Evolutionary conservation across 2,888 invertebrate genomes (phyloP).

Genomic region (Sialis fuliginosa): DNA sequence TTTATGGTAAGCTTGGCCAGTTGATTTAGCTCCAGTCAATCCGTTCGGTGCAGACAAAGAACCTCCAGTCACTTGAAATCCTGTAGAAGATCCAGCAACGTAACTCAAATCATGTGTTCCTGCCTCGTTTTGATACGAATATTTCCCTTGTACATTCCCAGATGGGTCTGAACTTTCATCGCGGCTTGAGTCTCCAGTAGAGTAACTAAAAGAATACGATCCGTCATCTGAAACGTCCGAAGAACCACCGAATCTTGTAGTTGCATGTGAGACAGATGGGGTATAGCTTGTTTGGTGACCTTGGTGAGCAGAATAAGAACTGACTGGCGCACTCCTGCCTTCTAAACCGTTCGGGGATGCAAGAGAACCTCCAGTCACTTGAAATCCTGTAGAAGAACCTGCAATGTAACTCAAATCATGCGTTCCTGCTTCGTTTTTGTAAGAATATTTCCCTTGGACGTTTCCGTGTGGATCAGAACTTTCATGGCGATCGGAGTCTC

Average conservation of each 20-base stretch:
- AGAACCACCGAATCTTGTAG: not conserved
- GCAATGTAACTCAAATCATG: conserved; percentile 13
- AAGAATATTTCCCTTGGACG: conserved; percentile 15
- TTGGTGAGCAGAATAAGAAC: conserved; percentile 12
- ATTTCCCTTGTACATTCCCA: conserved; percentile 16
- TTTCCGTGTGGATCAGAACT: conserved; percentile 15
- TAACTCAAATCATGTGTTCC: conserved; percentile 14
- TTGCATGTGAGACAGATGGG: conserved; percentile 5
- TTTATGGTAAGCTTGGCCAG: conserved; percentile 1
- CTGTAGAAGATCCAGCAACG: conserved; percentile 13
- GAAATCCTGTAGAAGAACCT: conserved; percentile 12
- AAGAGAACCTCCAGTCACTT: conserved; percentile 20
- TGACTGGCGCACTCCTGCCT: conserved; percentile 1
- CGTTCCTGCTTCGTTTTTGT: conserved; percentile 11
- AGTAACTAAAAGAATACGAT: conserved; percentile 15
- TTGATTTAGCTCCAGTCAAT: conserved; percentile 5
- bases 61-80: conserved; percentile 20
- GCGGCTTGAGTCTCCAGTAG: conserved; percentile 13
- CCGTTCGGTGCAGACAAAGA: conserved; percentile 17
- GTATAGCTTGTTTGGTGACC: conserved; percentile 8
- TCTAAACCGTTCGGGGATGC: conserved; percentile 12
- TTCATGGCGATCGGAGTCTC: conserved; percentile 15
- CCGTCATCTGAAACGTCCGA: conserved; percentile 10
- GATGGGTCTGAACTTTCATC: conserved; percentile 13
- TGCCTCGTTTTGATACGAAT: conserved; percentile 12